Conservation (phyloP, 2,113 vertebrate species). For the Asarcornis scutulata region DNA sequence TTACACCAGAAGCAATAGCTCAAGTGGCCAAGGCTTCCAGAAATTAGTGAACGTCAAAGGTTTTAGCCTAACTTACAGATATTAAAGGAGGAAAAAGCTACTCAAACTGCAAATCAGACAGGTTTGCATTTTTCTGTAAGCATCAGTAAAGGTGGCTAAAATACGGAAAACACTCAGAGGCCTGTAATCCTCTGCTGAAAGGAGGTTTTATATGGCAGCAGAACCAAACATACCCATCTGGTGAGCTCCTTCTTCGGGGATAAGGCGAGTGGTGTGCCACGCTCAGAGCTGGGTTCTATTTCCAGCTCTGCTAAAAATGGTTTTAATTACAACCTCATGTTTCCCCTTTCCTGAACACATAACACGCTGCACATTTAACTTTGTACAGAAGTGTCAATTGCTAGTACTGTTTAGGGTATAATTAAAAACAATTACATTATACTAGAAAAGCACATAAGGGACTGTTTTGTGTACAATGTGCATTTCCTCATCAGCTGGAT, state of each 20-base stretch:
- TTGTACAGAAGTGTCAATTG: background rate
- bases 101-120: background rate
- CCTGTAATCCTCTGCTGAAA: background rate
- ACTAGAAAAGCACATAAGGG: background rate
- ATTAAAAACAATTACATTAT: background rate
- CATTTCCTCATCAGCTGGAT: background rate
- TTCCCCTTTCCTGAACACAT: background rate
- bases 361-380: background rate
- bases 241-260: background rate
- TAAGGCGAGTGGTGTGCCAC: background rate
- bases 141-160: background rate
- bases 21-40: background rate
- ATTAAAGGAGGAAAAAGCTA: background rate
- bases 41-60: background rate
- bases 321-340: background rate
- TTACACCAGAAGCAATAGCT: background rate
- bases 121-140: background rate
- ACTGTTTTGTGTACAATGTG: background rate
- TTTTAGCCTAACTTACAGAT: background rate
- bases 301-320: slow-evolving; percentile 8
- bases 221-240: background rate
- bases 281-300: background rate
- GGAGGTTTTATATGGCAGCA: background rate
- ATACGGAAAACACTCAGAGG: background rate
- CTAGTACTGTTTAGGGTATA: background rate